These are phyloP conservation scores for Leptopterna dolabrata DNA, from an alignment of 2,888 invertebrate species.

Conservation along the genomic window DNA sequence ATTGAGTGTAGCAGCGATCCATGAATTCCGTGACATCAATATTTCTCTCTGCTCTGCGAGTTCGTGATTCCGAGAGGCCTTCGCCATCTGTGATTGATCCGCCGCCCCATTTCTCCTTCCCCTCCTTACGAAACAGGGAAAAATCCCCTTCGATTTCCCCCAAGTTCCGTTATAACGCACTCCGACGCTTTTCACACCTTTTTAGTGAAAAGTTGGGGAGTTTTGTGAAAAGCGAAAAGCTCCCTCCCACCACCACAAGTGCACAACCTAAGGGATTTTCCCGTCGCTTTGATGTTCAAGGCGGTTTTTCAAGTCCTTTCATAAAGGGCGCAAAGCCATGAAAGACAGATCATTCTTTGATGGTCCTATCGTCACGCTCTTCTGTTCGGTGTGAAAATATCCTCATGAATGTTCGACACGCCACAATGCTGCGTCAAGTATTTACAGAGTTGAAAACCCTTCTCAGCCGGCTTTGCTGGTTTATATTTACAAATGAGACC, in stretches of 20 bases:
- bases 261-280: not conserved
- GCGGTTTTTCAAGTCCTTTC: not conserved
- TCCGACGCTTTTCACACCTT: not conserved
- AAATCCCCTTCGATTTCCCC: not conserved
- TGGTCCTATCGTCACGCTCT: not conserved
- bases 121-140: not conserved
- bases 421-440: not conserved
- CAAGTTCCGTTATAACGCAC: not conserved
- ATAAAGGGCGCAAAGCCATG: not conserved
- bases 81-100: not conserved
- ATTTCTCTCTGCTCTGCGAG: too few species aligned
- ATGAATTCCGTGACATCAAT: too few species aligned
- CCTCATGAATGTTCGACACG: not conserved
- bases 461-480: too few species aligned
- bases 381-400: not conserved
- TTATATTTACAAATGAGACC: too few species aligned
- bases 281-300: not conserved
- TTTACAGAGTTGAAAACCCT: too few species aligned
- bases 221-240: not conserved
- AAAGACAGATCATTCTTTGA: not conserved
- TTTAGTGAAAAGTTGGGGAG: not conserved
- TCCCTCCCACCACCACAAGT: not conserved
- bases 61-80: not conserved
- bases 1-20: too few species aligned
- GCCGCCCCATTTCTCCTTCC: not conserved